A percentile compares a stretch with the other conserved stretches of the same genome.
Evolutionary conservation across 2,888 invertebrate genomes (phyloP).

Genomic region (Phyllotreta striolata): DNA sequence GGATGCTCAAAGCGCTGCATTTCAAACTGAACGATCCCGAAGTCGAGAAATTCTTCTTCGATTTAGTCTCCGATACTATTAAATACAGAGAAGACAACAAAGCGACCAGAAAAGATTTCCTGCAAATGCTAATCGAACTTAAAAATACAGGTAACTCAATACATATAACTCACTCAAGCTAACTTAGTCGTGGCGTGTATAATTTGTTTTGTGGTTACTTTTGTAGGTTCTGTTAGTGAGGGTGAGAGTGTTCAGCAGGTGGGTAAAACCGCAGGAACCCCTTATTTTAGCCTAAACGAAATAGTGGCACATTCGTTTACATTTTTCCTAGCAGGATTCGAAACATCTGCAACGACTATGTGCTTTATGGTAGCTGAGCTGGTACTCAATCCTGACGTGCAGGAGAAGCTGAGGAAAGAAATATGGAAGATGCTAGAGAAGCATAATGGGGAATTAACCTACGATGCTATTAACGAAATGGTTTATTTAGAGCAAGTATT

Average conservation of each 20-base stretch:
- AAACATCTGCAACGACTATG: constrained; percentile 38
- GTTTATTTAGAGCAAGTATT: constrained; percentile 61
- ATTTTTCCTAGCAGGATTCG: constrained; percentile 38
- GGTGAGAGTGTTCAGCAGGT: neutral
- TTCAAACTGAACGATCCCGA: constrained; percentile 17
- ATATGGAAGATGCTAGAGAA: constrained; percentile 52
- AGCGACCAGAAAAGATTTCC: constrained; percentile 26
- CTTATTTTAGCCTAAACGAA: constrained; percentile 52
- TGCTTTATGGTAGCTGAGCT: constrained; percentile 54
- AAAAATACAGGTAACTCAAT: constrained; percentile 27
- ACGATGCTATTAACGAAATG: constrained; percentile 61
- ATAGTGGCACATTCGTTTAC: constrained; percentile 40
- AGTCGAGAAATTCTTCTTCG: constrained; percentile 24
- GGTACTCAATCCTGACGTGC: constrained; percentile 57
- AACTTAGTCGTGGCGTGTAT: neutral
- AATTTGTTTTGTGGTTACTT: neutral
- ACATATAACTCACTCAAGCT: neutral
- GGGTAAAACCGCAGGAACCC: neutral
- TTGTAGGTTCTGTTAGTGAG: constrained; percentile 17
- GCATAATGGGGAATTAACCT: constrained; percentile 55
- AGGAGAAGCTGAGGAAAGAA: constrained; percentile 59
- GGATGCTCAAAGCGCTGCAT: constrained; percentile 17
- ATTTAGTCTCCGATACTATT: constrained; percentile 17
- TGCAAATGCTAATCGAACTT: constrained; percentile 32
- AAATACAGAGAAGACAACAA: constrained; percentile 34